These are phyloP conservation scores for Alethe diademata DNA, from an alignment of 2,113 vertebrate genomes.

Conservation along the genomic window DNA sequence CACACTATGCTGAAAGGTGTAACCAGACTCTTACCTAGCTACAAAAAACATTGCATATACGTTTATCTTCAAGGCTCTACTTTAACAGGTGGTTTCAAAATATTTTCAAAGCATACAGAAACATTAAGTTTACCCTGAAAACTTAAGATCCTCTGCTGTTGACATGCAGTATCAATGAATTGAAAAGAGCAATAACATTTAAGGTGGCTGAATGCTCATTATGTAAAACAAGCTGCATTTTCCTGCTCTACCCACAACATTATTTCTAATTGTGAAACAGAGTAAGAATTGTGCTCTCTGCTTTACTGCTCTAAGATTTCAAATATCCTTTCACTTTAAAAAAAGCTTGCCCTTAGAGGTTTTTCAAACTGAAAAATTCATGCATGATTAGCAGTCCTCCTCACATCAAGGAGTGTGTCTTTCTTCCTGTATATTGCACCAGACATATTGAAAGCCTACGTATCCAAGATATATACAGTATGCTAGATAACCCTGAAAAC, in stretches of 20 bases:
- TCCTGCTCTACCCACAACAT: neutral
- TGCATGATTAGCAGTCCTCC: constrained; percentile 9
- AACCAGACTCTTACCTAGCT: neutral
- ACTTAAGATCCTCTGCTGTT: neutral
- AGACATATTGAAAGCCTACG: constrained; percentile 43
- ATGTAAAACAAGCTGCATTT: constrained; percentile 65
- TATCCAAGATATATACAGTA: neutral
- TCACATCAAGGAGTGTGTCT: neutral
- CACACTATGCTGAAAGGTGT: neutral
- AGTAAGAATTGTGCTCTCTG: neutral
- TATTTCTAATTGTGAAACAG: constrained; percentile 33
- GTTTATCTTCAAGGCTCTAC: neutral
- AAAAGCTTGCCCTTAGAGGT: neutral
- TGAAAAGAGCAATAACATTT: constrained; percentile 15
- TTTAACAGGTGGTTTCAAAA: constrained; percentile 21
- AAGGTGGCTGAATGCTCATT: constrained; percentile 39
- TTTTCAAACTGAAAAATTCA: neutral
- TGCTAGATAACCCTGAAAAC: neutral
- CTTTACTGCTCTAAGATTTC: neutral
- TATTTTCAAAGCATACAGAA: neutral
- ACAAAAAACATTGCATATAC: neutral
- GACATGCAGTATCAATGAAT: neutral
- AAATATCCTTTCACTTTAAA: neutral
- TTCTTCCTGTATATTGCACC: neutral
- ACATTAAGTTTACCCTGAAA: neutral